Base-by-base conservation (phyloP, 2,113 vertebrate genomes). In the Alces alces region DNA sequence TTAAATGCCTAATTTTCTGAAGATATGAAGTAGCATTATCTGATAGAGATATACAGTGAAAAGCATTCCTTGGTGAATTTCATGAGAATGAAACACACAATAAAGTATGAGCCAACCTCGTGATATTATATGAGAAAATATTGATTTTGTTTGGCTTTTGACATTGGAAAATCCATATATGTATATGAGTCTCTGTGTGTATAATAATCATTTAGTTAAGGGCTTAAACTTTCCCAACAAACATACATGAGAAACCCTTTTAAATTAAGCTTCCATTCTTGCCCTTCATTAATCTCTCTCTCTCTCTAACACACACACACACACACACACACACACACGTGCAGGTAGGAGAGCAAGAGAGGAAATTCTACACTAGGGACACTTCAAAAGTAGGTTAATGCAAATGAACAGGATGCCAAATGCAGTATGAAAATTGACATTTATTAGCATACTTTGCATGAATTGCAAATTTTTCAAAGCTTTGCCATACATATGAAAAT, bases 341-440 rank as follows among this genome's bases (percentile, higher is more conserved):
- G 13, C 27, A 85, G 9, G 16, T 36, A 45, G 39, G 13, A 94
- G 30, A 90, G 57, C 33, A 90, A 89, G 21, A 23, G 45, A 86
- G 7, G 57, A 64, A 64, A 86, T 91, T 97, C 39, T 86, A 50
- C 47, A 95, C 86, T 91, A 66, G 30, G 64, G 39, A 55, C 54
- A 91, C 30, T 64, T 92, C 36, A 88, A 96, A 97, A 95, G 61
- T 80, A 88, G 78, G 54, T 96, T 96, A 97, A 93, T 96, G 39
- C 60, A 97, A 88, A 95, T 97, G 83, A 97, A 57, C n/a, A 95
- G 14, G 61, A 61, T 82, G 43, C 7, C 25, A 91, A 96, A 33
- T 54, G 64, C n/a, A 88, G 36, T 86, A 83, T 89, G 55, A 64
- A 86, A 93, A 82, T 70, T 82, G 47, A 78, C 86, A 93, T 95